Base-by-base conservation (phyloP, 2,113 vertebrate genomes). In the Toxotes jaculatrix region DNA sequence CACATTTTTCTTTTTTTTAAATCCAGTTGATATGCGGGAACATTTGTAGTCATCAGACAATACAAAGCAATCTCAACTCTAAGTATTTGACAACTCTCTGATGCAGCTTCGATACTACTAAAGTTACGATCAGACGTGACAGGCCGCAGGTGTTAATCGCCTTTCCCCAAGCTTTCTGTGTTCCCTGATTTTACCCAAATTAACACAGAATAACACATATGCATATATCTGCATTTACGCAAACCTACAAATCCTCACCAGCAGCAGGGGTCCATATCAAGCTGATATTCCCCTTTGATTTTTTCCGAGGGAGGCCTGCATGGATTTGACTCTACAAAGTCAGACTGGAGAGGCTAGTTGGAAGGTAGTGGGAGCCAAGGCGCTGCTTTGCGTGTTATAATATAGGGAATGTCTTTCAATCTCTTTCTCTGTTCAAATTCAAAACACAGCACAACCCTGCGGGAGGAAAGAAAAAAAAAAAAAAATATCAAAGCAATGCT, bases 191-290 rank as follows among this genome's bases (percentile, higher is more conserved):
- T 38, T 7, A 21, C n/a, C 59, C 53, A 27, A 66, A 45, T 59
- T 38, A 56, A 83, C 16, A 56, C 53, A 42, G 38, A 60, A 51
- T 12, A 49, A 17, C 31, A 36, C 47, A 7, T 32, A 17, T 23
- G 16, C 61, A 32, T n/a, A 45, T 11, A 70, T 87, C 74, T 79
- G 74, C 89, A 89, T 82, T 75, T 69, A 84, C 57, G 78, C 61
- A 77, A 82, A 88, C 75, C 75, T 68, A 61, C 78, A 75, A 85
- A 87, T 89, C 84, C 90, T 80, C 86, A 49, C 32, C 69, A 88
- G 91, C 97, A 96, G 97, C 96, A 57, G 97, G 97, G 96, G 96
- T 94, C 95, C 96, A 95, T 96, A 97, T 97, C 95, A 96, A 96
- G 96, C 97, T 94, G 95, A 96, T 96, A 96, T 96, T 13, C 95